phyloP scores from a whole-genome alignment of 2,797 vertebrate genomes.

The Odontamblyopus rebecca region DNA sequence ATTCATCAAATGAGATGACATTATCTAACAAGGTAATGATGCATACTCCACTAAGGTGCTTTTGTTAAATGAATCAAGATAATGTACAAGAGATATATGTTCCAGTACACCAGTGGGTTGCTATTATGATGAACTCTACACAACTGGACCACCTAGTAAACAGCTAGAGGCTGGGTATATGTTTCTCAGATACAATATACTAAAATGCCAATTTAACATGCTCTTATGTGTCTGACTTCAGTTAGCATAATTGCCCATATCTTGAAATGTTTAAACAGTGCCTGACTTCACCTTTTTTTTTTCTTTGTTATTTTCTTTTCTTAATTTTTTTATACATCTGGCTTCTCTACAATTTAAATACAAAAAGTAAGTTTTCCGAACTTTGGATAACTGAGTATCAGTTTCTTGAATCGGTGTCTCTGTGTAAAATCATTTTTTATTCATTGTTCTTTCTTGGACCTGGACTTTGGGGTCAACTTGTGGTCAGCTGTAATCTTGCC shows the following conservation, averaged over 20 bases:
- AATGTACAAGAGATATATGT: slow-evolving; percentile 13
- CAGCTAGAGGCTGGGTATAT: too few species aligned
- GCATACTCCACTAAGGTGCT: slow-evolving; percentile 13
- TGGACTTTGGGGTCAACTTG: slow-evolving; percentile 38
- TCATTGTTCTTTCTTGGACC: slow-evolving; percentile 1
- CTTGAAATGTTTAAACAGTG: too few species aligned
- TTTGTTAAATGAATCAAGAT: slow-evolving; percentile 24
- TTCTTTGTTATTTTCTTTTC: too few species aligned
- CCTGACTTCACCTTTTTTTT: too few species aligned
- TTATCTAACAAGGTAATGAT: slow-evolving; percentile 19
- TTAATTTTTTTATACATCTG: too few species aligned
- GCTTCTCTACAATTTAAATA: background rate
- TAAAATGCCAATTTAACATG: too few species aligned
- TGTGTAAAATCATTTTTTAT: slow-evolving; percentile 17
- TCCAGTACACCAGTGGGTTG: background rate
- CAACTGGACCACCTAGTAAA: slow-evolving; percentile 1
- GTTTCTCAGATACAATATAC: too few species aligned
- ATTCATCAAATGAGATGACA: slow-evolving; percentile 19
- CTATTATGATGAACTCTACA: background rate
- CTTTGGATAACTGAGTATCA: background rate
- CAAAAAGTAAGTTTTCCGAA: background rate
- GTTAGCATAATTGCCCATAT: too few species aligned
- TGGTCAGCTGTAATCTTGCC: slow-evolving; percentile 57
- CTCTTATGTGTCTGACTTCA: too few species aligned
- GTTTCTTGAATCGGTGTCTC: slow-evolving; percentile 9